Evolutionary conservation across 2,113 vertebrate species (phyloP).

Genomic region (Stomatorhinus ivindoensis): DNA sequence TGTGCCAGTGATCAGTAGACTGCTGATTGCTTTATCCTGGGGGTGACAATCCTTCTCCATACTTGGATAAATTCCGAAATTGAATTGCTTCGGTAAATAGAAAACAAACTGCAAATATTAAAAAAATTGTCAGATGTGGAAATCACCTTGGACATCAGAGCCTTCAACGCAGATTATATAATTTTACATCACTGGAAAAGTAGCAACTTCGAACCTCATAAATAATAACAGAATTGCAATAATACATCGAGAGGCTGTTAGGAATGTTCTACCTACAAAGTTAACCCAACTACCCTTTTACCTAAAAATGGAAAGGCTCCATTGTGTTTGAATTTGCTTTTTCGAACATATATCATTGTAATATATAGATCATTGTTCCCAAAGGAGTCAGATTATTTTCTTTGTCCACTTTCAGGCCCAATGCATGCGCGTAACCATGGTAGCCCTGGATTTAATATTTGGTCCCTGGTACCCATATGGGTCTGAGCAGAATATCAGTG

Average conservation of each 20-base stretch:
- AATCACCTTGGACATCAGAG: not conserved
- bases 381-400: not conserved
- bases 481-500: not conserved
- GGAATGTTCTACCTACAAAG: not conserved
- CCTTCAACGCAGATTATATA: not conserved
- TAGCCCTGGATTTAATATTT: constrained; percentile 12
- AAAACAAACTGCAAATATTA: not conserved
- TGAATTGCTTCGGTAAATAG: not conserved
- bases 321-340: not conserved
- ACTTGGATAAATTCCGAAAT: not conserved
- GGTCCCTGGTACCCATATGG: not conserved
- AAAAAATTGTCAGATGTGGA: not conserved
- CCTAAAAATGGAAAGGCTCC: not conserved
- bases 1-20: not conserved
- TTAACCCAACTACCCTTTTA: not conserved
- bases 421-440: not conserved
- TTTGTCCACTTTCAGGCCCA: not conserved
- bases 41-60: not conserved
- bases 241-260: not conserved
- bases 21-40: not conserved
- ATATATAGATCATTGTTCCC: not conserved
- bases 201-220: not conserved
- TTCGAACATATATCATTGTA: not conserved
- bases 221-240: not conserved
- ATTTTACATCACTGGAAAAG: not conserved